Evolutionary conservation across 2,797 vertebrate species (phyloP), one percentile per base, ranked within the genome.

Genomic region (Molossus molossus): DNA sequence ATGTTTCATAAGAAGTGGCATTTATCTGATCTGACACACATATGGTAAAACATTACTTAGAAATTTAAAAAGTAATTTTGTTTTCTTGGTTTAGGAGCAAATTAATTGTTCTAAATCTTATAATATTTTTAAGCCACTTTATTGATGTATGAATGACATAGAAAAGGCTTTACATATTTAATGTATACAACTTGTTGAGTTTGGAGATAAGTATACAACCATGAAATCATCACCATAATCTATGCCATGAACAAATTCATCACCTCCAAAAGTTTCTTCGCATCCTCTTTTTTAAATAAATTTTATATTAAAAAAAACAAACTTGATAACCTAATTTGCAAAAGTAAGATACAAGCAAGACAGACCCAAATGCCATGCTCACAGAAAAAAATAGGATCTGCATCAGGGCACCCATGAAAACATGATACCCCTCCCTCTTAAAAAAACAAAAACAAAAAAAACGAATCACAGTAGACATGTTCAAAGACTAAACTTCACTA

Each of bases 281-380:
- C 55, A 40, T 73, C 23, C 48, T 60, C 9, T 55, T 25, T 75
- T 20, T 29, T 62, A 6, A 6, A 75, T 62, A 76, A 62, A 62
- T 83, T 17, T 83, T 69, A 62, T 60, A 82, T 81, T 69, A 75
- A 77, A 81, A 70, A 95, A 88, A n/a, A 82, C 6, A 69, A 84
- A 25, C 50, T 33, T 62, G 14, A 82, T 67, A 84, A 88, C 18
- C 81, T 67, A 79, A 73, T 87, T 89, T 90, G 70, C 53, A 92
- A 80, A 94, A 96, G 25, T 84, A 91, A 91, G 60, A 93, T 3
- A 70, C n/a, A 85, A 95, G 37, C 25, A 84, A 14, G 37, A 60
- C 7, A 85, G 67, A 94, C 82, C 9, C 8, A 77, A 89, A 84
- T 27, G 45, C 33, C 55, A 70, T 4, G 14, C 9, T 70, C 40